phyloP scores from a whole-genome alignment of 1,140 invertebrate species.

The Linepithema humile region DNA sequence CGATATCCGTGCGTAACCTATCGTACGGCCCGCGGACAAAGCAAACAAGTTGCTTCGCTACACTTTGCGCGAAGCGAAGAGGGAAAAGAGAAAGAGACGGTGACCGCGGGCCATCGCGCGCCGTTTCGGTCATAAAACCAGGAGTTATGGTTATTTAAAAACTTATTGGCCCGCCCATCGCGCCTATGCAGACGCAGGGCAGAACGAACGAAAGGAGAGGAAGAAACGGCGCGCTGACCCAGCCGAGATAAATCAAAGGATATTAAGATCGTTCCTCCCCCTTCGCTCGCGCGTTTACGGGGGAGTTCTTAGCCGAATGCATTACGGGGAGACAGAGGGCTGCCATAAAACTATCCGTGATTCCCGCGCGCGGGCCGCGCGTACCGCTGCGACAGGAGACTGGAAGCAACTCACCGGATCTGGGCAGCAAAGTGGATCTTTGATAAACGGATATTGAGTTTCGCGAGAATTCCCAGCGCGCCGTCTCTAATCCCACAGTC shows the following conservation, averaged over 20 bases:
- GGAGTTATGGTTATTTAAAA: constrained; percentile 84
- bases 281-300: constrained; percentile 51
- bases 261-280: constrained; percentile 80
- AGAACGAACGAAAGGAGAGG: constrained; percentile 6
- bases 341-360: constrained; percentile 79
- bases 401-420: constrained; percentile 65
- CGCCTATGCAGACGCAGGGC: constrained; percentile 69
- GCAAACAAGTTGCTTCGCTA: constrained; percentile 80
- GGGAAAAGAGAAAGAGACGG: constrained; percentile 11
- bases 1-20: constrained; percentile 57
- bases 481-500: constrained; percentile 28
- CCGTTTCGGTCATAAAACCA: constrained; percentile 81
- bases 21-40: constrained; percentile 64
- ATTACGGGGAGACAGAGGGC: constrained; percentile 77
- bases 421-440: constrained; percentile 60
- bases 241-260: constrained; percentile 83
- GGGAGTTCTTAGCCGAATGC: constrained; percentile 78
- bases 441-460: constrained; percentile 72
- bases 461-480: constrained; percentile 18
- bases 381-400: constrained; percentile 68
- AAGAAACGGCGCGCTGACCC: constrained; percentile 81
- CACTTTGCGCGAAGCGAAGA: constrained; percentile 73
- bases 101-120: constrained; percentile 71
- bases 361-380: constrained; percentile 42
- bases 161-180: constrained; percentile 83